A percentile compares a stretch with the other conserved stretches of the same genome.
These are phyloP conservation scores for Thaumetopoea pityocampa DNA, from an alignment of 1,140 invertebrate species.

Conservation along the genomic window DNA sequence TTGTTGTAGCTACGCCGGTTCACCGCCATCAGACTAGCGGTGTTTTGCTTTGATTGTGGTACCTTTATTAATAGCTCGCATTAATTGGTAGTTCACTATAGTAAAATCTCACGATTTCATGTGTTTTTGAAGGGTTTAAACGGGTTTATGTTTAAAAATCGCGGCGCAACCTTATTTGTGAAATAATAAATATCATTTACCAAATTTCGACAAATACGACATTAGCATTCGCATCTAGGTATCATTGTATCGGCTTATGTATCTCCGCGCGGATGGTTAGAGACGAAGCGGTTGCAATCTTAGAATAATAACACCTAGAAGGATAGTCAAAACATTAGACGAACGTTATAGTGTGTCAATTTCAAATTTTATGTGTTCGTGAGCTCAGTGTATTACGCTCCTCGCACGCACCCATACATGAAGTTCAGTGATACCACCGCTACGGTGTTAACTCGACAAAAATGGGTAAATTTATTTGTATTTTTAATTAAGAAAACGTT, in stretches of 20 bases:
- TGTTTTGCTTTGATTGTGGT: constrained; percentile 77
- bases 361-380: too few relatives aligned
- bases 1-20: constrained; percentile 77
- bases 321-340: too few relatives aligned
- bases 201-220: constrained; percentile 73
- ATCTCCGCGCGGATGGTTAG: constrained; percentile 57
- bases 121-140: constrained; percentile 8
- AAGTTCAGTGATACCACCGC: too few relatives aligned
- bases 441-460: too few relatives aligned
- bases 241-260: constrained; percentile 71
- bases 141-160: constrained; percentile 16
- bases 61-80: constrained; percentile 73
- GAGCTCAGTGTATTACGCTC: too few relatives aligned
- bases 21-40: constrained; percentile 75
- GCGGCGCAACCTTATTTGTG: constrained; percentile 32
- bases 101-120: constrained; percentile 24
- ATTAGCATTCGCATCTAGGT: constrained; percentile 74
- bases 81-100: constrained; percentile 68
- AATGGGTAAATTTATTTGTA: too few relatives aligned
- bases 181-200: constrained; percentile 58
- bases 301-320: too few relatives aligned
- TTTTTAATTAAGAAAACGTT: too few relatives aligned
- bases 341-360: too few relatives aligned
- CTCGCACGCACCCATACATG: too few relatives aligned
- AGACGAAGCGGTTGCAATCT: constrained; percentile 35